These are phyloP conservation scores for Lates calcarifer DNA, from an alignment of 2,113 vertebrate genomes.

Conservation along the genomic window DNA sequence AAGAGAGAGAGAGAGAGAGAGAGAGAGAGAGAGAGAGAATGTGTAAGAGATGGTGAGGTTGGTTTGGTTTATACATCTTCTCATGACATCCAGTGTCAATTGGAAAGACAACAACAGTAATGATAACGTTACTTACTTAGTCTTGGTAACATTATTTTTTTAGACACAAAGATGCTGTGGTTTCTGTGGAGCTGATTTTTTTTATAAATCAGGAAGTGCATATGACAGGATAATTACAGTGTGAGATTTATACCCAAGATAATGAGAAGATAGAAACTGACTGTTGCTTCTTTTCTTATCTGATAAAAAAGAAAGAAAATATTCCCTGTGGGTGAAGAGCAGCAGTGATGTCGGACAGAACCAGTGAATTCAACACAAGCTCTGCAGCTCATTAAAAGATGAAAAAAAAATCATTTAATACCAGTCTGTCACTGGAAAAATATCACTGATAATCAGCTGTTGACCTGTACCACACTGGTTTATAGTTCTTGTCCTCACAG, in stretches of 20 bases:
- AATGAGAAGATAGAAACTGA: not conserved
- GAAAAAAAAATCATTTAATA: not conserved
- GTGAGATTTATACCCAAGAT: not conserved
- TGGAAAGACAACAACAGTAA: too few relatives aligned
- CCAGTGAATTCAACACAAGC: not conserved
- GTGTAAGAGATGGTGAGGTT: too few relatives aligned
- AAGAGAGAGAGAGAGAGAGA: too few relatives aligned
- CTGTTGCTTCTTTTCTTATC: not conserved
- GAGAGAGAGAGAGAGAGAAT: too few relatives aligned
- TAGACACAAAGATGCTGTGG: not conserved
- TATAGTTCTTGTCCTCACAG: not conserved
- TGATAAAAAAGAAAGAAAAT: conserved; percentile 2
- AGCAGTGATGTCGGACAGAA: not conserved
- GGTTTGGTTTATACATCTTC: not conserved
- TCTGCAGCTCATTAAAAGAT: not conserved
- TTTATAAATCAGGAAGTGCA: not conserved
- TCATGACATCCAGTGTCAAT: too few relatives aligned
- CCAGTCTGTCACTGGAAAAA: not conserved
- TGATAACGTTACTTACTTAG: too few relatives aligned
- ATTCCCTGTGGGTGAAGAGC: not conserved
- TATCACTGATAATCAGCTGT: not conserved
- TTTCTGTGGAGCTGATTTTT: not conserved
- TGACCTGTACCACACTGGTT: not conserved
- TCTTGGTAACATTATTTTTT: not conserved
- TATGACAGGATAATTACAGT: conserved; percentile 10